A percentile compares a stretch with the other conserved stretches of the same genome.
Conservation (phyloP, 2,797 vertebrate genomes). For the Spinus olivaceus region DNA sequence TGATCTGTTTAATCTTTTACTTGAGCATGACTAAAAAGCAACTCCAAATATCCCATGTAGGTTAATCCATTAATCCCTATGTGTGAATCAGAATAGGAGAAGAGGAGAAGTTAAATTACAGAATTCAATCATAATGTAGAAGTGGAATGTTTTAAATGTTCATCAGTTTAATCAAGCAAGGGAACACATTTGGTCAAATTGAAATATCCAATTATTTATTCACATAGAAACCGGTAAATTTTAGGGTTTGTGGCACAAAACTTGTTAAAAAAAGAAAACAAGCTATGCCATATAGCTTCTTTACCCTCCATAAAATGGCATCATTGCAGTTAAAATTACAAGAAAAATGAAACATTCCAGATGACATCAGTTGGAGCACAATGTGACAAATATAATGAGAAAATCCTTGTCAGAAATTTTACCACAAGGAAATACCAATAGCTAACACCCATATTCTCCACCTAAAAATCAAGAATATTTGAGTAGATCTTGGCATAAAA, state of each 20-base stretch:
- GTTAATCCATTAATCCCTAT: background rate
- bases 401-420: constrained; percentile 53
- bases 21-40: background rate
- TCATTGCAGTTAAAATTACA: constrained; percentile 30
- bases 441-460: constrained; percentile 50
- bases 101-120: background rate
- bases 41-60: background rate
- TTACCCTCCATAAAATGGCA: constrained; percentile 31
- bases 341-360: constrained; percentile 56
- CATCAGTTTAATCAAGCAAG: background rate
- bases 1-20: background rate
- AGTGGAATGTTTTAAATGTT: background rate
- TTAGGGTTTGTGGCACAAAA: constrained; percentile 15
- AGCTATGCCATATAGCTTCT: constrained; percentile 30
- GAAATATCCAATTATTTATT: constrained; percentile 38
- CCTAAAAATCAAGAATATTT: constrained; percentile 34
- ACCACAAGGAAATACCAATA: constrained; percentile 53
- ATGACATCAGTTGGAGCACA: constrained; percentile 47
- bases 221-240: constrained; percentile 35
- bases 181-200: background rate
- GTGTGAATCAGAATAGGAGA: constrained; percentile 6
- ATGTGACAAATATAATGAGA: constrained; percentile 39
- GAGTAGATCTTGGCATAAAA: constrained; percentile 44
- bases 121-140: background rate
- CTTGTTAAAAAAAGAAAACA: constrained; percentile 26